Percentiles rank a stretch among this genome's conserved stretches.
phyloP scores from a whole-genome alignment of 2,888 invertebrate genomes.

The Caenorhabditis virilis region DNA sequence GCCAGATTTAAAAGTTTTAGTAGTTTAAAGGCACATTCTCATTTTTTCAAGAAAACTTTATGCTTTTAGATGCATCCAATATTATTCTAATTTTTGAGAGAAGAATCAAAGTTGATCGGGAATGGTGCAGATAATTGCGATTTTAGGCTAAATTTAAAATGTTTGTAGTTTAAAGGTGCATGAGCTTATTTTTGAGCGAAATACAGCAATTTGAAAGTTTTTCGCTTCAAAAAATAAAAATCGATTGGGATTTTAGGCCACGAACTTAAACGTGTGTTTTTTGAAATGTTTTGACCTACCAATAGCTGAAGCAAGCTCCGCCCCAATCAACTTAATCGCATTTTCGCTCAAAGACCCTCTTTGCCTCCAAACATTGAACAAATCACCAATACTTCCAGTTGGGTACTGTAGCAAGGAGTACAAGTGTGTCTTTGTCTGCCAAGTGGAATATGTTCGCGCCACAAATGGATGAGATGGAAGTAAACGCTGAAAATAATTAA shows the following conservation, averaged over 20 bases:
- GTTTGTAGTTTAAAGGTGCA: too few species aligned
- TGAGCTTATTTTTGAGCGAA: too few species aligned
- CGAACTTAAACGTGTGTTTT: too few species aligned
- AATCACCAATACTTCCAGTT: constrained; percentile 85
- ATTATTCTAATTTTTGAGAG: not conserved
- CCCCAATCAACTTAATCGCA: constrained; percentile 82
- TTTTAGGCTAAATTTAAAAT: too few species aligned
- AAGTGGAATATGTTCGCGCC: constrained; percentile 60
- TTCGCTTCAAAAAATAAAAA: too few species aligned
- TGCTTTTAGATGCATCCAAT: not conserved
- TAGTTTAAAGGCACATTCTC: not conserved
- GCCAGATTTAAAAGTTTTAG: constrained; percentile 1
- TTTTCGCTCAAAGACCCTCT: constrained; percentile 80
- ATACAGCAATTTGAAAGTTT: too few species aligned
- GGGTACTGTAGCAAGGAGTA: constrained; percentile 52
- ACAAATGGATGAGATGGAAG: constrained; percentile 54
- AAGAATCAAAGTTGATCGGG: too few species aligned
- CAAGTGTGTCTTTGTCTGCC: constrained; percentile 59
- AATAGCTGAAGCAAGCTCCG: constrained; percentile 84
- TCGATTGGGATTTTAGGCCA: too few species aligned
- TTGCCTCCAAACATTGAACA: constrained; percentile 79
- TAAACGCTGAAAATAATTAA: constrained; percentile 39
- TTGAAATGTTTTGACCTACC: too few species aligned
- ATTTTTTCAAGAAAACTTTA: not conserved
- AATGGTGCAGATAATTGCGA: too few species aligned